A percentile compares a stretch with the other conserved stretches of the same genome.
Conservation (phyloP, 1,140 invertebrate genomes). For the Leptinotarsa defecta region DNA sequence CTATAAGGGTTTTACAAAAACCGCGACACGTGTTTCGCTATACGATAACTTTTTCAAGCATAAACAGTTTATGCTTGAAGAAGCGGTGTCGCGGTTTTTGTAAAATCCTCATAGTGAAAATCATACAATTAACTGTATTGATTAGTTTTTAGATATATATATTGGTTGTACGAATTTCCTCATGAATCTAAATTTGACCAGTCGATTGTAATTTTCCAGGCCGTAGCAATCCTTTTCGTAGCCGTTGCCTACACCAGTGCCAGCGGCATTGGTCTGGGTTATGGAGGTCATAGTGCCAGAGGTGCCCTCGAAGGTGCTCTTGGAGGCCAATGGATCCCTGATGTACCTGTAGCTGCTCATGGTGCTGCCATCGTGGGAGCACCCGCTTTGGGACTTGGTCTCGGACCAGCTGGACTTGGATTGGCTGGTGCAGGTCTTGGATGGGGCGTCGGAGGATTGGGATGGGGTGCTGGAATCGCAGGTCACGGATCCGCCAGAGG, state of each 20-base stretch:
- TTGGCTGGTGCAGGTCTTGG: background rate
- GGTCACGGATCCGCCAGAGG: conserved; percentile 16
- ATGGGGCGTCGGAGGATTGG: background rate
- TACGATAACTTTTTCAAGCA: no score
- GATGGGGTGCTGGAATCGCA: background rate
- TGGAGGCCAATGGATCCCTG: conserved; percentile 28
- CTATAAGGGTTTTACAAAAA: no score
- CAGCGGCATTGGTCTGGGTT: conserved; percentile 14
- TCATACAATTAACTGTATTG: no score
- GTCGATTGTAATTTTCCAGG: background rate
- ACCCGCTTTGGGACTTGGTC: background rate
- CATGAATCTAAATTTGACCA: no score
- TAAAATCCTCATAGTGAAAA: no score
- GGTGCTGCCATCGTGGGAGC: background rate
- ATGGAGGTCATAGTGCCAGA: background rate
- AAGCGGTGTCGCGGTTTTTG: no score
- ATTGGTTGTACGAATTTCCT: no score
- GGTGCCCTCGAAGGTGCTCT: conserved; percentile 27
- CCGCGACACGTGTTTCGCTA: no score
- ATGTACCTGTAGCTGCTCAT: conserved; percentile 20
- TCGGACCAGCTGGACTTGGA: conserved; percentile 12
- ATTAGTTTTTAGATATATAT: no score
- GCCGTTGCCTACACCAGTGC: conserved; percentile 24
- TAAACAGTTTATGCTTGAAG: no score
- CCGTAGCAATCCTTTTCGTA: conserved; percentile 24